phyloP scores from a whole-genome alignment of 2,113 vertebrate species.

The Triplophysa tibetana region DNA sequence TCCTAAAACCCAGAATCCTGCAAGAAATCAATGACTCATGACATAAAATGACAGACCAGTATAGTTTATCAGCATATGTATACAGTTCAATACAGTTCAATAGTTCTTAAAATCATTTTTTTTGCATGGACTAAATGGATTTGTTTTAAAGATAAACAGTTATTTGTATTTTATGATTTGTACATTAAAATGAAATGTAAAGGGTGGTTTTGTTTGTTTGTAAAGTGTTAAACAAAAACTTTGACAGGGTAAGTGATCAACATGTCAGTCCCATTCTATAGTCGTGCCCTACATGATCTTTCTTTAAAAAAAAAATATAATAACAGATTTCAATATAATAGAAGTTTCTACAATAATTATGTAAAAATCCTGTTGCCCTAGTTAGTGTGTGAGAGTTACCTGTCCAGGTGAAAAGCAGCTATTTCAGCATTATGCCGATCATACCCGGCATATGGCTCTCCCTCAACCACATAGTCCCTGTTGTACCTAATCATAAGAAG shows the following conservation, averaged over 20 bases:
- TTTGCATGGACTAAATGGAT: too few relatives aligned
- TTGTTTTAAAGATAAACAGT: too few relatives aligned
- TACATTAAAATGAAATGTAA: too few relatives aligned
- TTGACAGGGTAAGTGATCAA: too few relatives aligned
- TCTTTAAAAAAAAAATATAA: too few relatives aligned
- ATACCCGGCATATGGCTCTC: constrained; percentile 94
- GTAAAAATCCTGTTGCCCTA: not conserved
- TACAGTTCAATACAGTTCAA: too few relatives aligned
- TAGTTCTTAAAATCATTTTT: too few relatives aligned
- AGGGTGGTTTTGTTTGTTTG: too few relatives aligned
- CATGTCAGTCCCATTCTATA: too few relatives aligned
- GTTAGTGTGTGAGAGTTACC: constrained; percentile 69
- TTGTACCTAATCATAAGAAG: constrained; percentile 77
- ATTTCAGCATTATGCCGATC: constrained; percentile 97
- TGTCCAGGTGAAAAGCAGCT: constrained; percentile 96
- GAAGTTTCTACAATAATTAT: not conserved
- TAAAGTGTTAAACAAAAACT: too few relatives aligned
- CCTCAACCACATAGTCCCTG: constrained; percentile 91
- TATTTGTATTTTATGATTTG: too few relatives aligned
- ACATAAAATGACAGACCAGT: not conserved
- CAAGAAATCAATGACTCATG: not conserved
- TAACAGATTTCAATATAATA: not conserved
- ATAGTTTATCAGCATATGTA: not conserved
- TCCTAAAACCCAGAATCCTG: constrained; percentile 94
- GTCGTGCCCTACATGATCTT: too few relatives aligned